Evolutionary conservation across 2,113 vertebrate genomes (phyloP).

Genomic region (Pterocles orientalis): DNA sequence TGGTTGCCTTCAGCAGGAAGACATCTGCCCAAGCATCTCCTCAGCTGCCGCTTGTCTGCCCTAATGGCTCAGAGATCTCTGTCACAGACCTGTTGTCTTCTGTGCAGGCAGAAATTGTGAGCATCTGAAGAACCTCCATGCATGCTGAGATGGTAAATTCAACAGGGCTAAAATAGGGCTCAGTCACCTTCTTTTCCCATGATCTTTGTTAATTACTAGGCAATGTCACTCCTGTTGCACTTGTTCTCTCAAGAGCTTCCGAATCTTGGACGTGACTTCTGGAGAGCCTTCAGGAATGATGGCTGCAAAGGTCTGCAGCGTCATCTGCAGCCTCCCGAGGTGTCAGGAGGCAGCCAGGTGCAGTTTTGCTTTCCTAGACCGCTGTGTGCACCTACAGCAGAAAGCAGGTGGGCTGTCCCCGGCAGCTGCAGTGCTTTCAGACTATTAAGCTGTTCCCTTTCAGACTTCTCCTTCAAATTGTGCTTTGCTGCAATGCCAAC

Average conservation of each 20-base stretch:
- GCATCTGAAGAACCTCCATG: not conserved
- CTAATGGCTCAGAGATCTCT: not conserved
- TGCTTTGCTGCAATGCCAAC: conserved; percentile 16
- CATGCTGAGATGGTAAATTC: not conserved
- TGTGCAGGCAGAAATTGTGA: not conserved
- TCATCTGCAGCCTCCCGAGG: not conserved
- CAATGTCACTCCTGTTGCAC: not conserved
- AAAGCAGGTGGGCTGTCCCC: not conserved
- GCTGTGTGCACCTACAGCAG: not conserved
- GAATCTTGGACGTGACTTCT: not conserved
- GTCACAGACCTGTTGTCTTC: not conserved
- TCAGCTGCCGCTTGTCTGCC: not conserved
- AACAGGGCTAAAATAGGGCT: not conserved
- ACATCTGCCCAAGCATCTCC: not conserved
- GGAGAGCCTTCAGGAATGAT: not conserved
- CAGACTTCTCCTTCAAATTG: not conserved
- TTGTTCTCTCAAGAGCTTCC: not conserved
- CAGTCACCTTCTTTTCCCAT: not conserved
- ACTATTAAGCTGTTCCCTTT: not conserved
- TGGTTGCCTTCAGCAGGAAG: not conserved
- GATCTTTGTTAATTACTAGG: not conserved
- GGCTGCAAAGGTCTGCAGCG: not conserved
- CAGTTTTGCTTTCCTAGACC: not conserved
- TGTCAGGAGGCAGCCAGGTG: fast-evolving
- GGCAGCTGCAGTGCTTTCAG: not conserved